Percentiles rank a stretch among this genome's conserved stretches.
Conservation (phyloP, 2,113 vertebrate species). For the Chascanopsetta lugubris region DNA sequence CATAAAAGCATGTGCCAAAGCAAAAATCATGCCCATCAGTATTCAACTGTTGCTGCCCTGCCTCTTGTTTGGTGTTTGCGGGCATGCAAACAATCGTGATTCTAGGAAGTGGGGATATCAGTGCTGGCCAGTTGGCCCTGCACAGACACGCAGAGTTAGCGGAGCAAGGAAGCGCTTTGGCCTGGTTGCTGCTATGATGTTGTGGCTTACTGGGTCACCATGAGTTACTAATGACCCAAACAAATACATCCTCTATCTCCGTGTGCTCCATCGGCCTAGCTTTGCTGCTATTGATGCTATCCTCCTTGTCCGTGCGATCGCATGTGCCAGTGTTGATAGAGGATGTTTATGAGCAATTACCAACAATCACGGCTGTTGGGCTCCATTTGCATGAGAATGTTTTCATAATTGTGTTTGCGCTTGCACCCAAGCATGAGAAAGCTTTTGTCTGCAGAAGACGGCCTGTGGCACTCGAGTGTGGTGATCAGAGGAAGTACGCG, state of each 20-base stretch:
- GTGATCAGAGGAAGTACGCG: background rate
- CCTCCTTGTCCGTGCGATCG: slow-evolving; percentile 47
- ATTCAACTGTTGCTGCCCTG: slow-evolving; percentile 18
- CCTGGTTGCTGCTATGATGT: slow-evolving; percentile 50
- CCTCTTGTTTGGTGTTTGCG: slow-evolving; percentile 48
- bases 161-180: slow-evolving; percentile 49
- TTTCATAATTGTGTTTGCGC: slow-evolving; percentile 57
- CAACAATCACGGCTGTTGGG: slow-evolving; percentile 53
- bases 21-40: slow-evolving; percentile 37
- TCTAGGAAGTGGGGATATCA: slow-evolving; percentile 66
- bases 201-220: slow-evolving; percentile 69
- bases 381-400: slow-evolving; percentile 48
- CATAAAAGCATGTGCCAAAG: slow-evolving; percentile 17
- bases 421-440: slow-evolving; percentile 47
- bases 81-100: slow-evolving; percentile 60
- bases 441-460: slow-evolving; percentile 40
- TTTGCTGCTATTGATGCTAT: slow-evolving; percentile 43
- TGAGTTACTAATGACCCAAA: slow-evolving; percentile 70
- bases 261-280: slow-evolving; percentile 38
- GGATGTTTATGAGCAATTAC: slow-evolving; percentile 72
- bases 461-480: slow-evolving; percentile 7
- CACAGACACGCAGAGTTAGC: slow-evolving; percentile 60
- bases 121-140: slow-evolving; percentile 62
- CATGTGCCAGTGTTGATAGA: slow-evolving; percentile 64
- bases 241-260: slow-evolving; percentile 60